Percentiles rank a stretch among this genome's conserved stretches.
phyloP scores from a whole-genome alignment of 2,113 vertebrate species.

The Xenopus borealis region DNA sequence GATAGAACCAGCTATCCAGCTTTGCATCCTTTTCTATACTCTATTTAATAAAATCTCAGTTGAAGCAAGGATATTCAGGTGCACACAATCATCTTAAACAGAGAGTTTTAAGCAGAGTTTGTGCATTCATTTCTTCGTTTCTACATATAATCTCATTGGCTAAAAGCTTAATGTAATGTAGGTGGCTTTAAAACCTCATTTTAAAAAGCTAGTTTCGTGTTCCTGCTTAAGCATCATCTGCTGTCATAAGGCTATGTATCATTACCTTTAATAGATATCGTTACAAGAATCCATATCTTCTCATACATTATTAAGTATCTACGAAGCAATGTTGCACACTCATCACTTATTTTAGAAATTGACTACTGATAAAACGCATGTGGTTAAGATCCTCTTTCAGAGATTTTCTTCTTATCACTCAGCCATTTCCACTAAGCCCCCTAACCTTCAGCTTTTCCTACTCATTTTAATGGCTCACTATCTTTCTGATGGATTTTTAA shows the following conservation, averaged over 20 bases:
- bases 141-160: too few relatives aligned
- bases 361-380: conserved; percentile 28
- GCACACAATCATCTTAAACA: too few relatives aligned
- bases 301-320: conserved; percentile 43
- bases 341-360: conserved; percentile 42
- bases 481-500: conserved; percentile 20
- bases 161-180: neutral
- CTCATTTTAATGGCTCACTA: conserved; percentile 35
- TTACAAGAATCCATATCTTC: conserved; percentile 38
- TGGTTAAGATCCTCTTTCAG: conserved; percentile 27
- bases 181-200: conserved; percentile 13
- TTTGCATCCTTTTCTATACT: too few relatives aligned
- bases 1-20: too few relatives aligned
- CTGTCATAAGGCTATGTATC: conserved; percentile 10
- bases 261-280: conserved; percentile 37
- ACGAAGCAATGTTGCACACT: conserved; percentile 23
- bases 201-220: conserved; percentile 5
- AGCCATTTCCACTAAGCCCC: conserved; percentile 34
- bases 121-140: too few relatives aligned
- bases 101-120: too few relatives aligned
- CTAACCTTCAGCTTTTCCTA: conserved; percentile 25
- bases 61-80: too few relatives aligned
- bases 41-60: too few relatives aligned
- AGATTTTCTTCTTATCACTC: conserved; percentile 36
- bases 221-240: conserved; percentile 14